Percentiles rank a stretch among this genome's conserved stretches.
phyloP scores from a whole-genome alignment of 2,797 vertebrate genomes.

The Thaleichthys pacificus region DNA sequence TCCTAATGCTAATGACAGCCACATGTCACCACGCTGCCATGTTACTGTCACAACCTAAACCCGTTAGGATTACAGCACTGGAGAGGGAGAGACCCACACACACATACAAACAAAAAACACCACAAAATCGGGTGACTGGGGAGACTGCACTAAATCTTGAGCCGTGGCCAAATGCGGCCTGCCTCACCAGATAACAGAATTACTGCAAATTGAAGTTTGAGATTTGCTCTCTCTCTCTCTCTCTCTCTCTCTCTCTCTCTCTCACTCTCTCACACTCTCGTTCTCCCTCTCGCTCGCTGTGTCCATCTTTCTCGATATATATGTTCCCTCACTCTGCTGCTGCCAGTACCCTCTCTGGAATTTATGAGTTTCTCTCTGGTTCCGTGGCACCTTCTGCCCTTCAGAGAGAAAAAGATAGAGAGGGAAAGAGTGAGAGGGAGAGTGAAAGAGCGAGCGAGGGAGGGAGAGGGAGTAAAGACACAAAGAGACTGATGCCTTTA shows the following conservation, averaged over 20 bases:
- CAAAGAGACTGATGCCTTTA: slow-evolving; percentile 38
- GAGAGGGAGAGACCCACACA: slow-evolving; percentile 11
- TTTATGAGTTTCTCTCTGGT: slow-evolving; percentile 18
- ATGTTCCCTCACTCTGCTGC: slow-evolving; percentile 12
- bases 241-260: slow-evolving; percentile 11
- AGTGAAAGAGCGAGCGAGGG: slow-evolving; percentile 31
- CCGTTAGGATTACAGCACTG: slow-evolving; percentile 17
- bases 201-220: slow-evolving; percentile 75
- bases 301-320: slow-evolving; percentile 6
- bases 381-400: slow-evolving; percentile 13
- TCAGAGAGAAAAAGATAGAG: slow-evolving; percentile 23
- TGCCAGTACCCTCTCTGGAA: neutral
- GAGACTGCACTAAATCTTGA: slow-evolving; percentile 53
- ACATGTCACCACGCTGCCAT: slow-evolving; percentile 33
- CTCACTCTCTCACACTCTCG: slow-evolving; percentile 25
- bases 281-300: slow-evolving; percentile 20
- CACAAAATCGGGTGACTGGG: slow-evolving; percentile 29
- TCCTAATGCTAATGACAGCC: slow-evolving; percentile 44
- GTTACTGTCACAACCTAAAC: slow-evolving; percentile 43
- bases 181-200: slow-evolving; percentile 74
- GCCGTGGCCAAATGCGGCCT: slow-evolving; percentile 54
- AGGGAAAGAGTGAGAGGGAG: slow-evolving; percentile 27
- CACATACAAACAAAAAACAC: slow-evolving; percentile 13
- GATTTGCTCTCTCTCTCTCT: slow-evolving; percentile 43
- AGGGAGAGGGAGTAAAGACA: slow-evolving; percentile 32